Conservation (phyloP, 2,888 invertebrate species). For the Melieria picta region DNA sequence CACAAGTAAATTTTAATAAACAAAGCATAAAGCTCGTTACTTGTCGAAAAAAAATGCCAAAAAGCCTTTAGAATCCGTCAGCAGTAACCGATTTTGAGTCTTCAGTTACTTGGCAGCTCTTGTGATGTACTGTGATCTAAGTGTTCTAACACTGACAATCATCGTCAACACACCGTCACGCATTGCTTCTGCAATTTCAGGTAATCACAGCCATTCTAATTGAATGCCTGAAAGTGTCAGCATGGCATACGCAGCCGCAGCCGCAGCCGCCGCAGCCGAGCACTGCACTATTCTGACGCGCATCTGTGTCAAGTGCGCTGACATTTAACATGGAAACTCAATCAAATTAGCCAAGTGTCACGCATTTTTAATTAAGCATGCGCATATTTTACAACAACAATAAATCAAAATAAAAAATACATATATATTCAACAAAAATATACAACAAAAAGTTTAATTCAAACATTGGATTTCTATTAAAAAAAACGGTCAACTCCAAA, state of each 20-base stretch:
- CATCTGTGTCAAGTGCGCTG: slow-evolving; percentile 30
- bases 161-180: no score
- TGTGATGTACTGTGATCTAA: no score
- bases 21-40: no score
- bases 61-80: no score
- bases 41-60: no score
- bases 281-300: neutral
- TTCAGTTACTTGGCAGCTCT: no score
- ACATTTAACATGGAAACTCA: slow-evolving; percentile 43
- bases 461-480: neutral
- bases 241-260: neutral
- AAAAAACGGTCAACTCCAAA: neutral
- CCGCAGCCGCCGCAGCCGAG: neutral
- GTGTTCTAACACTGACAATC: no score
- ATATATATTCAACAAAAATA: slow-evolving; percentile 12
- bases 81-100: no score
- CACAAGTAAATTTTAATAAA: no score
- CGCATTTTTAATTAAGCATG: slow-evolving; percentile 30
- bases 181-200: no score
- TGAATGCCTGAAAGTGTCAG: no score
- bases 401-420: slow-evolving; percentile 29
- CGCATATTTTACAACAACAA: neutral
- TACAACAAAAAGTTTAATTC: neutral
- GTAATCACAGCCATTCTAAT: no score
- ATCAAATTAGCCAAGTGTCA: slow-evolving; percentile 32